Evolutionary conservation across 2,797 vertebrate species (phyloP).

Genomic region (Galaxias olidus): DNA sequence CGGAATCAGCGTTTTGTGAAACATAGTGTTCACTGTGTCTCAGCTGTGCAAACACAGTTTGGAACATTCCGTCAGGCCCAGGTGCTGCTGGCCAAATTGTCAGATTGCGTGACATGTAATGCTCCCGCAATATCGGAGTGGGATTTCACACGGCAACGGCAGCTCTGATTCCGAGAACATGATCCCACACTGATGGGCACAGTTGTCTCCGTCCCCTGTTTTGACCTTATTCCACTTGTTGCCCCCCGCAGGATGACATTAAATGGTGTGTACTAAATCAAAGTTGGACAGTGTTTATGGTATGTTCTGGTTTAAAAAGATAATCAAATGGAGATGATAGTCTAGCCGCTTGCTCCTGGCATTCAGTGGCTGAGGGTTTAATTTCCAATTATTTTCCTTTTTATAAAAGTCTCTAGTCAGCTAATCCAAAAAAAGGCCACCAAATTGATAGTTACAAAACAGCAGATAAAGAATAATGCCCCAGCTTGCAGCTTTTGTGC

Average conservation of each 20-base stretch:
- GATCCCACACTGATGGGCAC: too few species aligned
- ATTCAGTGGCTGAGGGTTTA: neutral
- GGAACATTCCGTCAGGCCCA: neutral
- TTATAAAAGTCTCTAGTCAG: conserved; percentile 6
- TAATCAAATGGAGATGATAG: neutral
- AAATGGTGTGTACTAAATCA: too few species aligned
- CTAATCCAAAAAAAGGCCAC: conserved; percentile 8
- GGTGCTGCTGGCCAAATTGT: neutral
- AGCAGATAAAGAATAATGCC: conserved; percentile 7
- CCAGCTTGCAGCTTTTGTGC: conserved; percentile 13
- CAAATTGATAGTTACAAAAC: conserved; percentile 12
- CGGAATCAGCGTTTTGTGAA: neutral
- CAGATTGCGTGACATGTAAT: neutral
- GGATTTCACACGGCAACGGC: neutral
- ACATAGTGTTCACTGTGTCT: neutral
- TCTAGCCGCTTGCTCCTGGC: neutral
- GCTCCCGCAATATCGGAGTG: neutral
- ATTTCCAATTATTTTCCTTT: conserved; percentile 7
- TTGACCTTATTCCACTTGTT: too few species aligned
- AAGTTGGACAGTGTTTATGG: neutral
- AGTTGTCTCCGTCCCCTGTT: too few species aligned
- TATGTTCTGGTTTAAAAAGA: neutral
- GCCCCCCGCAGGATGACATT: too few species aligned
- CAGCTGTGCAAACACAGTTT: neutral
- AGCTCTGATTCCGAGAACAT: too few species aligned